Conservation (phyloP, 2,797 vertebrate species). For the Mico argentatus region DNA sequence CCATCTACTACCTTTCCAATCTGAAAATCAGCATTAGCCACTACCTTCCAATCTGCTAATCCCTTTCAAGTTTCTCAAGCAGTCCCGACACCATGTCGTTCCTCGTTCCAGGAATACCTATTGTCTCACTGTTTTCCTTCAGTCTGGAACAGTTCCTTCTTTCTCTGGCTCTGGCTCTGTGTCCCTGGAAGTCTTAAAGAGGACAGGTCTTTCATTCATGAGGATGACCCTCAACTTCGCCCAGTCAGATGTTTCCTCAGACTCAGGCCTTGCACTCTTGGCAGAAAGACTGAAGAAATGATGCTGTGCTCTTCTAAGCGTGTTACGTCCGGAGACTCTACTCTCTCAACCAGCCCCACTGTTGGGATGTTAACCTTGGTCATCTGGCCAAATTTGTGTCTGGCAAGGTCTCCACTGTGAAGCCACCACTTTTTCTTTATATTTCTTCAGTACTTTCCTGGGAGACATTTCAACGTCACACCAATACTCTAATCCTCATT, state of each 20-base stretch:
- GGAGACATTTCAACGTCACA: not conserved
- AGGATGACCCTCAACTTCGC: not conserved
- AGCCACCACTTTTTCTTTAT: not conserved
- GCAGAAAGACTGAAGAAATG: not conserved
- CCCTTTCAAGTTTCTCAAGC: not conserved
- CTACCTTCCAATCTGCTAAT: not conserved
- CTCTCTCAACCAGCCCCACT: not conserved
- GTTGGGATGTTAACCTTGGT: not conserved
- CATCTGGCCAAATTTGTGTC: not conserved
- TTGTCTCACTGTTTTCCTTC: not conserved
- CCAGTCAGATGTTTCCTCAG: not conserved
- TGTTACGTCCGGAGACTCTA: not conserved
- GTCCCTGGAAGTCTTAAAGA: not conserved
- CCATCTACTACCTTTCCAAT: not conserved
- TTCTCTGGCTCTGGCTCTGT: not conserved
- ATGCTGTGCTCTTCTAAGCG: not conserved
- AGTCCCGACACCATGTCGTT: not conserved
- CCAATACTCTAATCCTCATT: not conserved
- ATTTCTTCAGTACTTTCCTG: not conserved
- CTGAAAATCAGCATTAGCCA: not conserved
- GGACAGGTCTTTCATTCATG: not conserved
- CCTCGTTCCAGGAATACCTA: not conserved
- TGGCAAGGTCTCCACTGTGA: not conserved
- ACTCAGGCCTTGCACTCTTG: not conserved
- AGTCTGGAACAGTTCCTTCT: not conserved